phyloP scores from a whole-genome alignment of 1,140 invertebrate genomes.

The Dendrolimus kikuchii region DNA sequence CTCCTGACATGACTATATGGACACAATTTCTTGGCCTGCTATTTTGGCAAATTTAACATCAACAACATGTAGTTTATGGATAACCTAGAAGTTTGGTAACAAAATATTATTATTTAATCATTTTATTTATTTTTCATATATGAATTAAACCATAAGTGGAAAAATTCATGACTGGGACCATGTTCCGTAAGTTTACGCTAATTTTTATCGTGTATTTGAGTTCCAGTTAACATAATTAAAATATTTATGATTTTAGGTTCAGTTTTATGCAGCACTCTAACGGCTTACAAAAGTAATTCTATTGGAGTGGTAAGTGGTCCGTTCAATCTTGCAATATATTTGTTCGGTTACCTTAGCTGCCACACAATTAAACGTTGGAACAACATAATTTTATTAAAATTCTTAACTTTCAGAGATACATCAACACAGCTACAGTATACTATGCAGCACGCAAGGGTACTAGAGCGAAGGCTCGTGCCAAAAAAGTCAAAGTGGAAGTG shows the following conservation, averaged over 20 bases:
- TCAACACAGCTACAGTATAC: constrained; percentile 54
- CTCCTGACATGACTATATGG: too few species aligned
- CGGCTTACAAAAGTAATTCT: constrained; percentile 30
- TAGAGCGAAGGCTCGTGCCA: constrained; percentile 78
- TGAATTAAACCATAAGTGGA: constrained; percentile 2
- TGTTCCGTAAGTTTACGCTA: constrained; percentile 38
- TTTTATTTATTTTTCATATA: background rate
- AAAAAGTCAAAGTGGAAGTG: constrained; percentile 80
- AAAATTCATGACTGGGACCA: constrained; percentile 37
- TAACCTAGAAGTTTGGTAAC: constrained; percentile 21
- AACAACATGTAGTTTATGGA: constrained; percentile 5
- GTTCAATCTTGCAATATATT: background rate
- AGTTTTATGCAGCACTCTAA: constrained; percentile 31
- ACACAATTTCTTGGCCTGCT: too few species aligned
- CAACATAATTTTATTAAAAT: background rate
- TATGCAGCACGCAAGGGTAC: constrained; percentile 84
- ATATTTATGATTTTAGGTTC: constrained; percentile 42
- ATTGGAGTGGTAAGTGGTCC: constrained; percentile 37
- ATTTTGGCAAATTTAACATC: too few species aligned
- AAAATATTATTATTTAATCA: constrained; percentile 2
- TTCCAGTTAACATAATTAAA: background rate
- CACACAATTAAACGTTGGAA: background rate
- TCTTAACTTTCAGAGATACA: constrained; percentile 34
- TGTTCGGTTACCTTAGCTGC: background rate
- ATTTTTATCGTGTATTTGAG: background rate